These are phyloP conservation scores for Endomychus coccineus DNA, from an alignment of 2,888 invertebrate genomes.

Conservation along the genomic window DNA sequence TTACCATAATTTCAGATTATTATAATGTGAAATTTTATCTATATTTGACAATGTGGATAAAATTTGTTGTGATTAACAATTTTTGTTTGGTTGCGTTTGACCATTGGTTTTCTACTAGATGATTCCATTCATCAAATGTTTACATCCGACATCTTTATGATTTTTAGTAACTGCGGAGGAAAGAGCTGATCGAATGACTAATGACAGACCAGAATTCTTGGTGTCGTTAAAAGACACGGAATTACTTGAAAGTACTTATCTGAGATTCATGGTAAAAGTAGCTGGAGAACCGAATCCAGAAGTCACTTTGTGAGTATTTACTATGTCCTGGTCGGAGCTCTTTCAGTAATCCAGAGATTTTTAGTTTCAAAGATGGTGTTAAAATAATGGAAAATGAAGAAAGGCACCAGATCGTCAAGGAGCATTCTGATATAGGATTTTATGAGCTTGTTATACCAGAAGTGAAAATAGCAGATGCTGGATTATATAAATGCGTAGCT, in stretches of 20 bases:
- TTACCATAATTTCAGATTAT: too few relatives aligned
- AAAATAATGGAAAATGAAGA: slow-evolving; percentile 62
- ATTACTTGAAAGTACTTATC: slow-evolving; percentile 75
- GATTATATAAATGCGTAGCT: slow-evolving; percentile 77
- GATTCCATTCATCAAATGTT: too few relatives aligned
- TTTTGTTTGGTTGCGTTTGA: too few relatives aligned
- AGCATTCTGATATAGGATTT: slow-evolving; percentile 73
- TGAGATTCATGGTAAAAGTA: slow-evolving; percentile 83
- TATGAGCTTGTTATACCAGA: slow-evolving; percentile 83
- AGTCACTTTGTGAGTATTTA: slow-evolving; percentile 74
- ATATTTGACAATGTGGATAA: too few relatives aligned
- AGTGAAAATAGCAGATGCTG: slow-evolving; percentile 71
- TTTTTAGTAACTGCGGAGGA: slow-evolving; percentile 63
- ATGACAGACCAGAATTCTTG: slow-evolving; percentile 75
- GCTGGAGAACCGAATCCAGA: slow-evolving; percentile 84
- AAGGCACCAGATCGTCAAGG: slow-evolving; percentile 62
- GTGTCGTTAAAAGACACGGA: slow-evolving; percentile 84
- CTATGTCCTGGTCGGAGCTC: background rate
- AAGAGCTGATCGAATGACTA: slow-evolving; percentile 57
- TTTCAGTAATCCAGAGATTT: slow-evolving; percentile 16
- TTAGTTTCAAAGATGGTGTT: slow-evolving; percentile 73
- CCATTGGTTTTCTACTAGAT: too few relatives aligned
- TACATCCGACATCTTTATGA: too few relatives aligned
- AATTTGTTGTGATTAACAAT: too few relatives aligned
- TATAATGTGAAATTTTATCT: too few relatives aligned